Evolutionary conservation across 1,140 invertebrate species (phyloP).

Genomic region (Dinothrombium tinctorium): DNA sequence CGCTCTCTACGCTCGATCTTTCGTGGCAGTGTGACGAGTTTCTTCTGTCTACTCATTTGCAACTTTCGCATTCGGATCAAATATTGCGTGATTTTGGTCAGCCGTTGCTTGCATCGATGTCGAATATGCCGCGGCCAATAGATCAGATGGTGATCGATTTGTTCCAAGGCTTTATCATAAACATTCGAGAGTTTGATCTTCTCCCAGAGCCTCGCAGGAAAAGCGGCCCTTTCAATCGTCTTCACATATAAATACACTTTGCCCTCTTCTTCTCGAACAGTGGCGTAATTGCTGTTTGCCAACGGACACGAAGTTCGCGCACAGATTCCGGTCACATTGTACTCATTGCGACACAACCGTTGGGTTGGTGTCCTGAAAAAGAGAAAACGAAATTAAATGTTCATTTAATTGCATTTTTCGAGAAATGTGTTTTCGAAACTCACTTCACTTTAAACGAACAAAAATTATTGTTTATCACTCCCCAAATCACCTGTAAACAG

Average conservation of each 20-base stretch:
- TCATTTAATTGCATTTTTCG: no score
- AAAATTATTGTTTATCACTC: no score
- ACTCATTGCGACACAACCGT: constrained; percentile 93
- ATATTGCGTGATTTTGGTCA: constrained; percentile 90
- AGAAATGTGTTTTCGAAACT: no score
- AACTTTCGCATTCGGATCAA: constrained; percentile 87
- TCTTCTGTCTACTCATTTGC: constrained; percentile 63
- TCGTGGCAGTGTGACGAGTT: constrained; percentile 68
- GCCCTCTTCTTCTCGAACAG: constrained; percentile 85
- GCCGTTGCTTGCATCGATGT: constrained; percentile 79
- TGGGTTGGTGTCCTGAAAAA: constrained; percentile 67
- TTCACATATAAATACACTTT: constrained; percentile 91
- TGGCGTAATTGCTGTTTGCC: constrained; percentile 97
- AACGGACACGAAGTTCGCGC: constrained; percentile 75
- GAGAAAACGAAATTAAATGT: no score
- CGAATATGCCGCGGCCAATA: constrained; percentile 75
- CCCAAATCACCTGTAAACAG: no score
- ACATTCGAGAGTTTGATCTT: constrained; percentile 75
- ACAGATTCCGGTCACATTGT: constrained; percentile 89
- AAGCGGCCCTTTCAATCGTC: constrained; percentile 73
- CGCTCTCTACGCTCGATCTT: constrained; percentile 83
- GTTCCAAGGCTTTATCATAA: constrained; percentile 80
- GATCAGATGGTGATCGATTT: constrained; percentile 85
- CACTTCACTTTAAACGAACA: no score
- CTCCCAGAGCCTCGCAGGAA: constrained; percentile 82